These are phyloP conservation scores for Pelosia muscerda DNA, from an alignment of 2,888 invertebrate genomes.

Conservation along the genomic window DNA sequence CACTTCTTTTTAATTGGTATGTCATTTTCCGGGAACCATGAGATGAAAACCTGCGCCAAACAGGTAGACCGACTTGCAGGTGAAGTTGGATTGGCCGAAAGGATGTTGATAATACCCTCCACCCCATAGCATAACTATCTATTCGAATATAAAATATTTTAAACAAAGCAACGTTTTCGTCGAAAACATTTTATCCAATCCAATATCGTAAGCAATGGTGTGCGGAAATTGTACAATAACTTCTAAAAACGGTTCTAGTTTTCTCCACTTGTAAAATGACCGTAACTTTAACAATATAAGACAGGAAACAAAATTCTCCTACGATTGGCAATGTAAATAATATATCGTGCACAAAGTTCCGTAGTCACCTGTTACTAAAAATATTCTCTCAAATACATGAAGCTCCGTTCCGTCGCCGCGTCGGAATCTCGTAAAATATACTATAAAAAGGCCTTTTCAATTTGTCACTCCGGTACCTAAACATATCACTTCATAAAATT, in stretches of 20 bases:
- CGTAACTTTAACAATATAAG: conserved; percentile 27
- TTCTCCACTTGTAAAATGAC: conserved; percentile 14
- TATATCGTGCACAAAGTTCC: conserved; percentile 35
- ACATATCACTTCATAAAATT: conserved; percentile 39
- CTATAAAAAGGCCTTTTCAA: conserved; percentile 77
- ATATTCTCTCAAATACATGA: conserved; percentile 55
- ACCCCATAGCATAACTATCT: neutral
- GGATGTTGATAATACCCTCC: too few species aligned
- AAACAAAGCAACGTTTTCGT: neutral
- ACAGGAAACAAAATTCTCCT: conserved; percentile 32
- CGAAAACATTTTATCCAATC: neutral
- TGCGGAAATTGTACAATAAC: conserved; percentile 11
- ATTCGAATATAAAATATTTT: neutral
- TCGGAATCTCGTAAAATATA: conserved; percentile 67
- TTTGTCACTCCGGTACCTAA: conserved; percentile 62
- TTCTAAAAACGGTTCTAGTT: neutral
- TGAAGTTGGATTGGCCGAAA: too few species aligned
- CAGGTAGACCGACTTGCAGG: too few species aligned
- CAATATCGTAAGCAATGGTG: neutral
- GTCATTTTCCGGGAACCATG: too few species aligned
- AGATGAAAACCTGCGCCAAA: too few species aligned
- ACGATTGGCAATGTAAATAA: conserved; percentile 49
- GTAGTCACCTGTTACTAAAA: conserved; percentile 54
- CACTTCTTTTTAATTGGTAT: too few species aligned
- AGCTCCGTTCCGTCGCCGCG: conserved; percentile 59